A percentile compares a stretch with the other conserved stretches of the same genome.
These are phyloP conservation scores for Pollicipes pollicipes DNA, from an alignment of 1,140 invertebrate species.

Conservation along the genomic window DNA sequence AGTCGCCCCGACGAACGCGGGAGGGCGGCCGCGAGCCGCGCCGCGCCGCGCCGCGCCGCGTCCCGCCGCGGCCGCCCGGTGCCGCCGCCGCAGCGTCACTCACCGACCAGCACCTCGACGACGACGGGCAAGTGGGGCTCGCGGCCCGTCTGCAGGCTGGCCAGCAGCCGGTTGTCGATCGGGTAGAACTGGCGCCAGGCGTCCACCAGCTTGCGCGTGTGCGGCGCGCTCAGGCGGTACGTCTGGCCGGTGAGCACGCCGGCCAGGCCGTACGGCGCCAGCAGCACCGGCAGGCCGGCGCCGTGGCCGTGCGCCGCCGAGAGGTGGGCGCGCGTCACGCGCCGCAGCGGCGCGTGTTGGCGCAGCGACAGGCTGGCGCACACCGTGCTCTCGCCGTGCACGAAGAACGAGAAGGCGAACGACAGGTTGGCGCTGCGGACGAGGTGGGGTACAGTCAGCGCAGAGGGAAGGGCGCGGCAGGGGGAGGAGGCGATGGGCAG, in stretches of 20 bases:
- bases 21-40: too few relatives aligned
- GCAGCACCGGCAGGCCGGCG: slow-evolving; percentile 47
- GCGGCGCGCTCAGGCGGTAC: slow-evolving; percentile 50
- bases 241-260: slow-evolving; percentile 74
- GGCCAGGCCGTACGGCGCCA: slow-evolving; percentile 82
- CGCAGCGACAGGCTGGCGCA: slow-evolving; percentile 91
- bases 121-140: slow-evolving; percentile 39
- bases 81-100: slow-evolving; percentile 19
- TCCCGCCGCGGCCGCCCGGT: too few relatives aligned
- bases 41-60: too few relatives aligned
- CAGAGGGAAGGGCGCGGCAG: too few relatives aligned
- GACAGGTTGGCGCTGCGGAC: slow-evolving; percentile 55
- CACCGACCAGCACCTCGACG: slow-evolving; percentile 49
- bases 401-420: slow-evolving; percentile 92
- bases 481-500: too few relatives aligned
- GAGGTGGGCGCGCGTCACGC: slow-evolving; percentile 56
- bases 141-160: slow-evolving; percentile 15
- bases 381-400: slow-evolving; percentile 93
- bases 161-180: slow-evolving; percentile 29
- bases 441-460: background rate
- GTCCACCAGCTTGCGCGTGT: slow-evolving; percentile 59
- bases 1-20: too few relatives aligned
- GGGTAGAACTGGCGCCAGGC: slow-evolving; percentile 93
- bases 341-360: slow-evolving; percentile 76
- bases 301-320: slow-evolving; percentile 20